Base-by-base conservation (phyloP, 1,140 invertebrate genomes). In the Nasonia giraulti region DNA sequence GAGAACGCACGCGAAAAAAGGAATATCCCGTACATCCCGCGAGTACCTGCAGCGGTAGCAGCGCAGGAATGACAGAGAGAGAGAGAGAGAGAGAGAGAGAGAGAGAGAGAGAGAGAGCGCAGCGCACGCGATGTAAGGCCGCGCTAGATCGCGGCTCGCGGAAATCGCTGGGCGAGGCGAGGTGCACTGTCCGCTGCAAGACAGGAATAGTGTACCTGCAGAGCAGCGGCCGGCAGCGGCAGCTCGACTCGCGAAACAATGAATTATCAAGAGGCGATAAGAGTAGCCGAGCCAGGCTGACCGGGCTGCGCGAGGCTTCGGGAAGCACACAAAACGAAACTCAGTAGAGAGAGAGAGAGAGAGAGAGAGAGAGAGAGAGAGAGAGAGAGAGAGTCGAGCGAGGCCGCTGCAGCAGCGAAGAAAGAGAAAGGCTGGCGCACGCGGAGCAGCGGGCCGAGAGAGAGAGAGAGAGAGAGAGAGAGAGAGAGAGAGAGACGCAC, bases 201-300 rank as follows among this genome's bases (percentile, higher is more conserved):
- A 10, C 1, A 27, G 7, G 23, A 68, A 50, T 50, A 27, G 20
- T 27, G 27, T 27, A 69, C 20, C 17, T n/a, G 66, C 11, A 27
- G 2, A 8, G 66, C 66, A 3, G 68, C 68, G 17, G 68, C 23
- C 20, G 20, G 66, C 66, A n/a, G 68, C 68, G 17, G 68, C 23
- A 71, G 55, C 47, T 62, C 12, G 50, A 5, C 23, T 77, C 23
- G 75, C 23, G 76, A 55, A 50, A 78, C 76, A 78, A 78, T 78
- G 50, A 55, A 62, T 78, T 78, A 55, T 78, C 76, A 62, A 62
- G 76, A n/a, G 47, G 11, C 76, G 76, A 78, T 78, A 78, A 78
- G 50, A 31, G 75, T 12, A 12, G 55, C 37, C 3, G 76, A 62
- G 50, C 12, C 47, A 7, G 68, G n/a, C n/a, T n/a, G n/a, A n/a